Percentiles rank a stretch among this genome's conserved stretches.
Evolutionary conservation across 2,888 invertebrate genomes (phyloP).

Genomic region (Tinea pellionella): DNA sequence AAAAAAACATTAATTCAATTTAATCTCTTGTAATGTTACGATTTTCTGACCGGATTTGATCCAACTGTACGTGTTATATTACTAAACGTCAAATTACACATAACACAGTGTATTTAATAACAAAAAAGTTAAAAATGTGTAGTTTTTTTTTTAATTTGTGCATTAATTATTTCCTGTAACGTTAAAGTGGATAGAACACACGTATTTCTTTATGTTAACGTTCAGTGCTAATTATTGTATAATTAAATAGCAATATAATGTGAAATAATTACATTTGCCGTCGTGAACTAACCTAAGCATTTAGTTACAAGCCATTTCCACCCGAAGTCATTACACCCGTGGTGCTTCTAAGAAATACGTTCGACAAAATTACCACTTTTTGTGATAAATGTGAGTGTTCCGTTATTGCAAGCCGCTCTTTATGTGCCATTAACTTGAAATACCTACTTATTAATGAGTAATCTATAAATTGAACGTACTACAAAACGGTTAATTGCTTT

Average conservation of each 20-base stretch:
- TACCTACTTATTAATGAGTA: slow-evolving; percentile 62
- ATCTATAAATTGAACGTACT: slow-evolving; percentile 31
- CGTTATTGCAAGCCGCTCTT: slow-evolving; percentile 48
- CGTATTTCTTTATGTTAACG: too few relatives aligned
- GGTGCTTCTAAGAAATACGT: slow-evolving; percentile 33
- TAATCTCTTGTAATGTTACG: too few relatives aligned
- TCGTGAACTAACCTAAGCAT: background rate
- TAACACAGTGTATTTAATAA: too few relatives aligned
- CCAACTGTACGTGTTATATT: too few relatives aligned
- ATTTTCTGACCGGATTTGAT: too few relatives aligned
- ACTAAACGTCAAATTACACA: too few relatives aligned
- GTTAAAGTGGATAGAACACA: too few relatives aligned
- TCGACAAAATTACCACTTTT: slow-evolving; percentile 61
- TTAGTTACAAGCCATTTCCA: slow-evolving; percentile 9
- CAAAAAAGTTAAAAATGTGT: too few relatives aligned
- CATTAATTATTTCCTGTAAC: too few relatives aligned
- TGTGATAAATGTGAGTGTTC: slow-evolving; percentile 53
- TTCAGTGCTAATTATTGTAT: background rate
- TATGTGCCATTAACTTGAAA: slow-evolving; percentile 62
- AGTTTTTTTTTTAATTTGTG: too few relatives aligned
- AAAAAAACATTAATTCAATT: too few relatives aligned
- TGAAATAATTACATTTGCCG: background rate
- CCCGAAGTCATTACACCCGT: slow-evolving; percentile 8
- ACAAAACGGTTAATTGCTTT: slow-evolving; percentile 10
- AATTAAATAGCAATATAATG: background rate